A percentile compares a stretch with the other conserved stretches of the same genome.
These are phyloP conservation scores for Dolomedes plantarius DNA, from an alignment of 2,888 invertebrate genomes.

Conservation along the genomic window DNA sequence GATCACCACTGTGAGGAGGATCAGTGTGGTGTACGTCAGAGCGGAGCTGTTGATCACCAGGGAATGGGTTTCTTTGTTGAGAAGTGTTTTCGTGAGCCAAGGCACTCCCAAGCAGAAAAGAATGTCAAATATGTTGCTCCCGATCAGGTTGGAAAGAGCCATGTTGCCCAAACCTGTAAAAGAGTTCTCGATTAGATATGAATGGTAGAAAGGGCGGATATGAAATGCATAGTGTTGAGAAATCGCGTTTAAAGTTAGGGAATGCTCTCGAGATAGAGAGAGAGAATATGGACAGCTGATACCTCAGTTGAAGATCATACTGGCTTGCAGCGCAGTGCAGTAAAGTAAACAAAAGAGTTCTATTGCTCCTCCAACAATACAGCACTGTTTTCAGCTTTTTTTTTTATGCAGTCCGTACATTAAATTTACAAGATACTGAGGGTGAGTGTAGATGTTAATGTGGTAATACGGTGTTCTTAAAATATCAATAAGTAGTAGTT, in stretches of 20 bases:
- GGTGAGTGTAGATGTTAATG: no score
- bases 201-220: not conserved
- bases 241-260: no score
- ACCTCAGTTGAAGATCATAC: not conserved
- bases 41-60: conserved; percentile 86
- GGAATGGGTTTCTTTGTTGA: conserved; percentile 80
- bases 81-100: conserved; percentile 84
- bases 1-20: conserved; percentile 85
- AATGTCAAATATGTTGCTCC: conserved; percentile 92
- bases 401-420: no score
- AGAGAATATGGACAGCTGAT: not conserved
- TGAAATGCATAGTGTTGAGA: no score
- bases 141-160: conserved; percentile 93
- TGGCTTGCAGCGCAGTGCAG: no score
- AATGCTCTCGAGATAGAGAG: no score
- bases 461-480: no score
- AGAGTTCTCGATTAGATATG: not conserved
- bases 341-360: no score
- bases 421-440: no score
- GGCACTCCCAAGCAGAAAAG: conserved; percentile 87
- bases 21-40: conserved; percentile 88
- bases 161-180: conserved; percentile 78
- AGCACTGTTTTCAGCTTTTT: no score
- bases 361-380: no score
- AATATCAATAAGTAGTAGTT: no score